A percentile compares a stretch with the other conserved stretches of the same genome.
These are phyloP conservation scores for Latrodectus hesperus DNA, from an alignment of 2,888 invertebrate species.

Conservation along the genomic window DNA sequence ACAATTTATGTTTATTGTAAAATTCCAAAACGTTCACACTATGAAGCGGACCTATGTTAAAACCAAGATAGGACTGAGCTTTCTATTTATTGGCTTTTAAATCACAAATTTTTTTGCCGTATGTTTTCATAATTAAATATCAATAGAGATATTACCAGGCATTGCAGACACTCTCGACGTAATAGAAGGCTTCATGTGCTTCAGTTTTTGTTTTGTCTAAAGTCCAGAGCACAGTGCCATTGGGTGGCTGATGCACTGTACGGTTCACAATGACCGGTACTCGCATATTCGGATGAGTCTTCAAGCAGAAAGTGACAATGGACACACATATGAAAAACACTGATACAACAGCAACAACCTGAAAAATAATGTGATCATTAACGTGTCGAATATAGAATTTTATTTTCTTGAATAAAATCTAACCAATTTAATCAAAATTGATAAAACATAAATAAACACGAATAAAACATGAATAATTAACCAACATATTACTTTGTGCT, in stretches of 20 bases:
- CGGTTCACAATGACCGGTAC: slow-evolving; percentile 87
- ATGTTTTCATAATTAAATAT: no score
- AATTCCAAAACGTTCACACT: no score
- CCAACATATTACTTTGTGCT: no score
- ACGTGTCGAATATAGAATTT: neutral
- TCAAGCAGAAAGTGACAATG: slow-evolving; percentile 98
- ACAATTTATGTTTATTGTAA: no score
- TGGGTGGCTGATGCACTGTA: slow-evolving; percentile 78
- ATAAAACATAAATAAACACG: neutral
- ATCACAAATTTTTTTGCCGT: no score
- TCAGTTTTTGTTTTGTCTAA: slow-evolving; percentile 91
- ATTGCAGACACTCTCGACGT: slow-evolving; percentile 98
- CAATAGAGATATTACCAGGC: slow-evolving; percentile 82
- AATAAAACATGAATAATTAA: neutral
- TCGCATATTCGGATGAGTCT: slow-evolving; percentile 99
- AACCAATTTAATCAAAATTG: neutral
- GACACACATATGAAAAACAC: slow-evolving; percentile 99
- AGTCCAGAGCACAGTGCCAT: slow-evolving; percentile 75
- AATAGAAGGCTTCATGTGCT: slow-evolving; percentile 97
- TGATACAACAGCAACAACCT: slow-evolving; percentile 98
- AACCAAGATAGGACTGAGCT: no score
- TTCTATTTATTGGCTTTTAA: no score
- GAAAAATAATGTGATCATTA: slow-evolving; percentile 72
- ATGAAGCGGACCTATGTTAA: no score
- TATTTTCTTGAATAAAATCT: neutral